phyloP scores from a whole-genome alignment of 2,797 vertebrate species.

The Hylomyscus alleni region DNA sequence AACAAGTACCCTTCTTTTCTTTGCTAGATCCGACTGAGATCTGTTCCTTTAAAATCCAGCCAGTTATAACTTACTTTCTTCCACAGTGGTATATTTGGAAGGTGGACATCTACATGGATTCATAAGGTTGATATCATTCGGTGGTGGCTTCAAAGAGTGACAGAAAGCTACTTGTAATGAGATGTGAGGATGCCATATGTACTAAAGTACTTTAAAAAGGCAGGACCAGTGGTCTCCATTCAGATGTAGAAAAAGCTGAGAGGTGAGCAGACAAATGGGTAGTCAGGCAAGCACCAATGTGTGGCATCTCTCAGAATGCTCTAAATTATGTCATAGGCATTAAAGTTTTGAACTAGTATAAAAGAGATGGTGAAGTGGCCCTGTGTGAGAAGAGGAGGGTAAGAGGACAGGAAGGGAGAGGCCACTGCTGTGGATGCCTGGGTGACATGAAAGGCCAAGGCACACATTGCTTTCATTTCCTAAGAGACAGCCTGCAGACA shows the following conservation, averaged over 20 bases:
- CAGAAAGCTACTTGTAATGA: neutral
- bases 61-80: neutral
- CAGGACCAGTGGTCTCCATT: neutral
- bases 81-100: constrained; percentile 1
- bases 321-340: constrained; percentile 37
- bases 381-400: neutral
- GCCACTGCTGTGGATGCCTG: neutral
- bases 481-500: neutral
- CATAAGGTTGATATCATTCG: neutral
- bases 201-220: constrained; percentile 63
- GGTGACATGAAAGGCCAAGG: neutral
- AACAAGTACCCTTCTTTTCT: neutral
- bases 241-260: constrained; percentile 10
- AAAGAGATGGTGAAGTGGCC: constrained; percentile 48
- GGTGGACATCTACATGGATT: constrained; percentile 21
- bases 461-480: constrained; percentile 34
- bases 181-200: neutral
- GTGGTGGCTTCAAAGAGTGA: neutral
- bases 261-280: neutral
- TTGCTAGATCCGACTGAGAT: neutral
- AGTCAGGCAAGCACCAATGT: neutral
- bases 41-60: neutral
- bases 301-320: neutral
- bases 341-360: constrained; percentile 38
- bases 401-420: neutral